Evolutionary conservation across 2,888 invertebrate genomes (phyloP).

Genomic region (Chrysotoxum bicinctum): DNA sequence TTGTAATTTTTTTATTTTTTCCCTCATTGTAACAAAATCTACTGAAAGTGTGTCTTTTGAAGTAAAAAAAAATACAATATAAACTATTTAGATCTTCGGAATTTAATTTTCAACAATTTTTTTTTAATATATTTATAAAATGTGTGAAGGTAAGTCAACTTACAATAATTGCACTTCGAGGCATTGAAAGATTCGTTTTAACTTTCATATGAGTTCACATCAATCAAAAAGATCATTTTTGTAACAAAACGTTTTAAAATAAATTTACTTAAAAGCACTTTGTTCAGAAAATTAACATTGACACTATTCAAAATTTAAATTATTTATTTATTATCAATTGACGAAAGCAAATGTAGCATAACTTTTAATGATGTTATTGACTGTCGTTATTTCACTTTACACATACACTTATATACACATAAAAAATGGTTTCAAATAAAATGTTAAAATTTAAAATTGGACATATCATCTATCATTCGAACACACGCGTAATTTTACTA

Average conservation of each 20-base stretch:
- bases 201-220: background rate
- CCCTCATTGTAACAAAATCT: too few relatives aligned
- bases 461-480: conserved; percentile 11
- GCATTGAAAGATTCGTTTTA: conserved; percentile 46
- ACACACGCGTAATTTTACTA: conserved; percentile 52
- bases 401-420: background rate
- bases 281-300: background rate
- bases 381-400: background rate
- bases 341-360: too few relatives aligned
- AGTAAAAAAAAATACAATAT: too few relatives aligned
- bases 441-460: background rate
- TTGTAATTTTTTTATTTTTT: too few relatives aligned
- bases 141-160: background rate
- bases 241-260: conserved; percentile 2
- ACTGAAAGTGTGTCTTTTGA: too few relatives aligned
- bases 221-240: conserved; percentile 15
- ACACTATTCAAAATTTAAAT: background rate
- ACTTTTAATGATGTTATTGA: background rate
- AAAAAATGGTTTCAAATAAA: background rate
- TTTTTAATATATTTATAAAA: too few relatives aligned
- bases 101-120: too few relatives aligned
- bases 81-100: too few relatives aligned
- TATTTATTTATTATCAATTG: too few relatives aligned
- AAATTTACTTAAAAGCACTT: background rate
- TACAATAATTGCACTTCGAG: conserved; percentile 17